These are phyloP conservation scores for Nannoperca obscura DNA, from an alignment of 2,797 vertebrate genomes.

Conservation along the genomic window DNA sequence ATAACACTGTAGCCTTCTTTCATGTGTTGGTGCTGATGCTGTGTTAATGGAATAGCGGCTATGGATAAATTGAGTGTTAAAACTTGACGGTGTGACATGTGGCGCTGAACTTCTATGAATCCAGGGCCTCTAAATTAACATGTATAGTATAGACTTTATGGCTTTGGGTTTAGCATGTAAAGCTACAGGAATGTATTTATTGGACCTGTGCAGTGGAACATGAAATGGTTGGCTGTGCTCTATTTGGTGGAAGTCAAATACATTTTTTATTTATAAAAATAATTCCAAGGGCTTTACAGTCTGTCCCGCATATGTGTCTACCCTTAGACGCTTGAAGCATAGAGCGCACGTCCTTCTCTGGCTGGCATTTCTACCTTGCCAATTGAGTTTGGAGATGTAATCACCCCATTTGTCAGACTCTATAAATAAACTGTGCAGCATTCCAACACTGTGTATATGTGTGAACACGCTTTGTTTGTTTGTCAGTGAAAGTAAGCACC, in stretches of 20 bases:
- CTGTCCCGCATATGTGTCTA: neutral
- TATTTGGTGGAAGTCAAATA: neutral
- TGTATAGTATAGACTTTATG: neutral
- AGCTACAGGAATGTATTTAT: neutral
- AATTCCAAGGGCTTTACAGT: neutral
- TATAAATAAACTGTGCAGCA: slow-evolving; percentile 61
- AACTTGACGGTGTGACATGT: neutral
- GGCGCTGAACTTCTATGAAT: neutral
- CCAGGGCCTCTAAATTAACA: neutral
- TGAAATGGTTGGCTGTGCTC: neutral
- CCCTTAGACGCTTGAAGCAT: neutral
- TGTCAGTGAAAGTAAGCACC: slow-evolving; percentile 24
- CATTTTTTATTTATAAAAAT: neutral
- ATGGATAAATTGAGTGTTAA: neutral
- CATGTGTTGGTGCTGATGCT: neutral
- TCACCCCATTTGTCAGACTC: slow-evolving; percentile 57
- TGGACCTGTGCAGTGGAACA: neutral
- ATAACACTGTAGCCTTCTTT: neutral
- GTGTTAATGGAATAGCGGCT: neutral
- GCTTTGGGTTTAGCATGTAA: neutral
- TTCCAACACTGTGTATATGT: slow-evolving; percentile 39
- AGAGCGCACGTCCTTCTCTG: slow-evolving; percentile 14
- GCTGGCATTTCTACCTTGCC: slow-evolving; percentile 50
- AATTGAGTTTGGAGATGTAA: slow-evolving; percentile 62
- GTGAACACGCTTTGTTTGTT: slow-evolving; percentile 31